Base-by-base conservation (phyloP, 2,888 invertebrate genomes). In the Oxycera nigricornis region DNA sequence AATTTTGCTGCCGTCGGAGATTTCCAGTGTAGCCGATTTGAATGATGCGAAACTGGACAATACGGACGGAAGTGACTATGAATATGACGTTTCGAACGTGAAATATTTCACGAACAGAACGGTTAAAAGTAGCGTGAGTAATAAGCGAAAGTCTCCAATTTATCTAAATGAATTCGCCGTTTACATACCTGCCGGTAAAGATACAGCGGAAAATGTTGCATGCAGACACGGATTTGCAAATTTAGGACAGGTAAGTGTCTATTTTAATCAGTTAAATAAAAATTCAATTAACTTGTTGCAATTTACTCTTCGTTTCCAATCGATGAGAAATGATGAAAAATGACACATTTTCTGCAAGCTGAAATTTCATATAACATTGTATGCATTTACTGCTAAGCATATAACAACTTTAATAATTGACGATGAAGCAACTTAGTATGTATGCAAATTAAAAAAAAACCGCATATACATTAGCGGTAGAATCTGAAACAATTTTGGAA, bases 131-230 rank as follows among this genome's bases (percentile, higher is more conserved):
- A 26, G 7, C n/a, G 4, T 28, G 26, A 26, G 30, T 41, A 72
- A 39, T 22, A 57, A 17, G 28, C 82, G 79, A 83, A 83, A 52
- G 73, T 1, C 73, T 22, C 81, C 83, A 75, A 88, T 92, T 81
- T 94, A 91, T 86, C 90, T 90, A 86, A 94, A 94, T 85, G 90
- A 94, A 83, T 94, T 94, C 83, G 97, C 96, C 65, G 92, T 96
- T 62, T 91, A 94, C 83, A 91, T 97, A 82, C 92, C 93, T 24
- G 91, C 89, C 55, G 91, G 92, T 20, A 85, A 87, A 70, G 87
- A 88, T n/a, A 89, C 89, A 76, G 96, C 95, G 57, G 90, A 92
- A 82, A 87, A 86, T 77, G 90, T 97, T 79, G 96, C 96, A 65
- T 86, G 85, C 78, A 92, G 92, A 84, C 92, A 97, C 86, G 97